phyloP scores from a whole-genome alignment of 2,113 vertebrate species.

The Sturnira hondurensis region DNA sequence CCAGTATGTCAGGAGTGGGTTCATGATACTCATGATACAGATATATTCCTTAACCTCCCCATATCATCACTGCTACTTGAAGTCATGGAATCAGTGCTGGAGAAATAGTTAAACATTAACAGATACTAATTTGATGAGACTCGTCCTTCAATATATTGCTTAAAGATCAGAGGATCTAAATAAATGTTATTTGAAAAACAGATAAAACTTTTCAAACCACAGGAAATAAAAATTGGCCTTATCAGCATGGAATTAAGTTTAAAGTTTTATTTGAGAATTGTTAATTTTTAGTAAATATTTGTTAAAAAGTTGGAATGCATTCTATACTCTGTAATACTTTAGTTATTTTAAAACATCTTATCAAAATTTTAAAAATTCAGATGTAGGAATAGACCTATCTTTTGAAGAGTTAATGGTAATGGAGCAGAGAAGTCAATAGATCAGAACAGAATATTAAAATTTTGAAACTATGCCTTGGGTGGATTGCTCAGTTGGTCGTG shows the following conservation, averaged over 20 bases:
- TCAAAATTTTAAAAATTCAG: neutral
- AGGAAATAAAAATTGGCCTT: neutral
- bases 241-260: neutral
- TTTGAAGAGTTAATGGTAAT: conserved; percentile 5
- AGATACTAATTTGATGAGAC: neutral
- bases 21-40: neutral
- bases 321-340: neutral
- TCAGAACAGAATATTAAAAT: neutral
- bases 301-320: neutral
- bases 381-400: neutral
- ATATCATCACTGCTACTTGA: neutral
- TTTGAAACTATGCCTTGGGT: neutral
- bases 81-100: neutral
- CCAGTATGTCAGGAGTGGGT: neutral
- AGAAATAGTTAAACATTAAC: neutral
- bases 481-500: neutral
- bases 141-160: neutral
- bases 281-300: conserved; percentile 20
- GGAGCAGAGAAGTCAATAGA: neutral
- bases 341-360: neutral
- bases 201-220: neutral
- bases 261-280: conserved; percentile 13
- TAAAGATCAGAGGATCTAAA: neutral
- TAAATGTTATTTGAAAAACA: neutral
- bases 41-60: neutral